phyloP scores from a whole-genome alignment of 2,113 vertebrate species.

The Pseudois nayaur region DNA sequence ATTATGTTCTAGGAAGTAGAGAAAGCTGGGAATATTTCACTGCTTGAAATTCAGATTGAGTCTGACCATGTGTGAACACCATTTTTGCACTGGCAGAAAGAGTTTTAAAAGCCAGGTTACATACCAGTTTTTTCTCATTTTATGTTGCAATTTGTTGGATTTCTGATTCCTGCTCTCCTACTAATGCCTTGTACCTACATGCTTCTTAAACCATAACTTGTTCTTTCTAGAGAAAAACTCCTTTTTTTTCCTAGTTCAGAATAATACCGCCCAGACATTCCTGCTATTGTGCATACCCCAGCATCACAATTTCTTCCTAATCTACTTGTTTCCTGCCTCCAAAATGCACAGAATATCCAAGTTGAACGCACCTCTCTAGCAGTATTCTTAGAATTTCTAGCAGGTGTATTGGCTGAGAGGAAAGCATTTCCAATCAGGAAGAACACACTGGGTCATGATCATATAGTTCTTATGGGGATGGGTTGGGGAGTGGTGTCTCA shows the following conservation, averaged over 20 bases:
- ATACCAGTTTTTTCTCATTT: not conserved
- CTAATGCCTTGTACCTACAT: not conserved
- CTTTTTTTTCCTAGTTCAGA: not conserved
- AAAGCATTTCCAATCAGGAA: not conserved
- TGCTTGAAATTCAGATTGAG: not conserved
- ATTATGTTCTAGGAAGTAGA: not conserved
- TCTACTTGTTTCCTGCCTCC: not conserved
- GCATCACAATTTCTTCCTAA: not conserved
- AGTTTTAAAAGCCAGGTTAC: not conserved
- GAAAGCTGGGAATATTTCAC: not conserved
- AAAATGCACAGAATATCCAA: not conserved
- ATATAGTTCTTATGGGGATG: not conserved
- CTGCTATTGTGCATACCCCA: not conserved
- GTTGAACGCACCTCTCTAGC: not conserved
- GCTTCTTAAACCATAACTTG: not conserved
- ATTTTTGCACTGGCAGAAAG: not conserved
- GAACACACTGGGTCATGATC: not conserved
- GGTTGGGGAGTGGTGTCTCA: not conserved
- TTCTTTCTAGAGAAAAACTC: not conserved
- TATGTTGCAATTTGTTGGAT: not conserved
- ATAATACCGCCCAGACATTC: not conserved
- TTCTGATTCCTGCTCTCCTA: not conserved
- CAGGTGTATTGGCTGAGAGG: not conserved
- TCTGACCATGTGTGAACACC: not conserved
- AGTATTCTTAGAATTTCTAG: not conserved